Conservation (phyloP, 1,140 invertebrate genomes). For the Ladona fulva region DNA sequence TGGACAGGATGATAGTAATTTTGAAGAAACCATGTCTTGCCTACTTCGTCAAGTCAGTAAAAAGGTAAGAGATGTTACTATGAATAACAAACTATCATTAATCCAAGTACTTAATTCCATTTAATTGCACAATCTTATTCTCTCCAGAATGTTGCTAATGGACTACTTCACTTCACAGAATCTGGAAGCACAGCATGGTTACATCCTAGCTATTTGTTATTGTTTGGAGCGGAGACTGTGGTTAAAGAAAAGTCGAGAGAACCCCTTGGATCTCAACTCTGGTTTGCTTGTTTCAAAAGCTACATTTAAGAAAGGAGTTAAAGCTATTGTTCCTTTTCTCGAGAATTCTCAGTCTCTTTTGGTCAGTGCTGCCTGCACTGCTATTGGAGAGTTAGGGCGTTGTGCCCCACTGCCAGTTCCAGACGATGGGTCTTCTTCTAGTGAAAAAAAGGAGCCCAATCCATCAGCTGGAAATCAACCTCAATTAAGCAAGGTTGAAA, state of each 20-base stretch:
- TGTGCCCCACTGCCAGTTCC: slow-evolving; percentile 52
- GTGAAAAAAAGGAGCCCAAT: slow-evolving; percentile 32
- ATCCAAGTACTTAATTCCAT: background rate
- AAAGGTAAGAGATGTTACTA: background rate
- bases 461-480: slow-evolving; percentile 13
- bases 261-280: background rate
- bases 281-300: background rate
- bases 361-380: slow-evolving; percentile 50
- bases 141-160: background rate
- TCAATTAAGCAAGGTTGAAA: slow-evolving; percentile 42
- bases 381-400: slow-evolving; percentile 59
- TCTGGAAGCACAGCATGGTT: slow-evolving; percentile 65
- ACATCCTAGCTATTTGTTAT: slow-evolving; percentile 54
- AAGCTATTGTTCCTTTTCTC: slow-evolving; percentile 45
- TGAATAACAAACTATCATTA: slow-evolving; percentile 33
- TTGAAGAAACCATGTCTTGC: slow-evolving; percentile 29
- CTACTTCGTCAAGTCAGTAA: slow-evolving; percentile 21
- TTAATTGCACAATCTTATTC: background rate
- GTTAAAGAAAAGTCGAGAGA: slow-evolving; percentile 31
- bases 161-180: slow-evolving; percentile 25
- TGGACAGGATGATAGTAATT: slow-evolving; percentile 33
- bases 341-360: slow-evolving; percentile 46
- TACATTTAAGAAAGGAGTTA: background rate
- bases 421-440: slow-evolving; percentile 25
- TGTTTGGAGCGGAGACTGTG: slow-evolving; percentile 54